Base-by-base conservation (phyloP, 1,140 invertebrate species). In the Euwallacea similis region DNA sequence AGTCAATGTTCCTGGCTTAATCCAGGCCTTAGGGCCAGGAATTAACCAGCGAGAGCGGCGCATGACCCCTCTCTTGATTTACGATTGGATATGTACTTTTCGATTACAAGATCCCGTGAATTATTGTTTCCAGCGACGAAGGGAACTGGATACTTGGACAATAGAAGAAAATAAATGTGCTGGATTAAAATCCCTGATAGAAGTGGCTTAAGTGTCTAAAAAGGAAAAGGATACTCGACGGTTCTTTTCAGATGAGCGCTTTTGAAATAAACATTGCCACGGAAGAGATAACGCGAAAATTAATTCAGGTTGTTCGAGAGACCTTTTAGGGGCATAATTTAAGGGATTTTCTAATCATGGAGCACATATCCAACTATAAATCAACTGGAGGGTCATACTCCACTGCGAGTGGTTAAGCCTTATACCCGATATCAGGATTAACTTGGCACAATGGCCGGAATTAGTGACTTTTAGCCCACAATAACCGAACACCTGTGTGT, bases 51-150 rank as follows among this genome's bases (percentile, higher is more conserved):
- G 66, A 50, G 55, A 16, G 33, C 46, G 58, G 64, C 50, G 56
- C 65, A 58, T 55, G 63, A 58, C 62, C 65, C 46, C 58, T 63
- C 21, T 33, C 63, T 74, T 75, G 74, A 75, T 75, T 75, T 75
- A 75, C 69, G 61, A 67, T 54, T 68, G 74, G 72, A 74, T 75
- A 70, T 75, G 70, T 65, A 70, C 71, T 59, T 75, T 65, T 63
- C 72, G 74, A 74, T 75, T 74, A 73, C 46, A 61, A 73, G 71
- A 75, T 75, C 74, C 73, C 21, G 66, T 75, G 66, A 75, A 75
- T 74, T 74, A 75, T 75, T 72, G 74, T 74, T 69, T 71, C 69
- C 50, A 46, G 11, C 64, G 61, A 63, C 55, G 56, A 67, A 61
- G 47, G 33, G 58, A 61, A 69, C 58, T 61, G 54, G 66, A 61